Evolutionary conservation across 2,888 invertebrate species (phyloP), one percentile per base, ranked within the genome.

Genomic region (Horisme vitalbata): DNA sequence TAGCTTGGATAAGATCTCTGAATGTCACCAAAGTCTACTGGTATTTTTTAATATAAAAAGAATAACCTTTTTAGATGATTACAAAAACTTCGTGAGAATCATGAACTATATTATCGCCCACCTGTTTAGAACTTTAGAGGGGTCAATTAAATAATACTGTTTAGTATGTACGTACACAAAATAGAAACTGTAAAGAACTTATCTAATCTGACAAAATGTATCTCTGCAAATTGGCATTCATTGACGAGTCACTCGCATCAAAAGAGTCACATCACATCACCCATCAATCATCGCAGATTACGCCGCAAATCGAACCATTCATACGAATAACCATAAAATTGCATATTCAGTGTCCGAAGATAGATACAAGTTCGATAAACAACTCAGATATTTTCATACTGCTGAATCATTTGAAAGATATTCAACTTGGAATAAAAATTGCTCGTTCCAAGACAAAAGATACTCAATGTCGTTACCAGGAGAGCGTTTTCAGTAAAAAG

Each of bases 1-100:
- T 81, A 83, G 71, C 68, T 69, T 62, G 76, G 89, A 88, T 89
- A 85, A 86, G 83, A 89, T 89, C 89, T 87, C 71, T 67, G 81
- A 83, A 80, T 89, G 88, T 88, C 88, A 85, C 87, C 76, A 71
- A 70, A 72, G 75, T 77, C 76, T 79, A 74, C 76, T 67, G 76
- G 65, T 69, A 75, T 79, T 84, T 65, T 83, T 75, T 67, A 74
- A 72, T 72, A 71, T 79, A 81, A 82, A 68, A 71, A 79, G 75
- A n/a, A n/a, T 79, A 79, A 83, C 78, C 76, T 81, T 83, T 83
- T 80, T 75, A 68, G 71, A 75, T 57, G 59, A 68, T 66, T 63
- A 73, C 56, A 79, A 79, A 81, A 78, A 73, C 61, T 41, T 63
- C 74, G 77, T 77, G 79, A 78, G 80, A 80, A 75, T 55, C 47